These are phyloP conservation scores for Ceratosolen solmsi DNA, from an alignment of 1,140 invertebrate species.

Conservation along the genomic window DNA sequence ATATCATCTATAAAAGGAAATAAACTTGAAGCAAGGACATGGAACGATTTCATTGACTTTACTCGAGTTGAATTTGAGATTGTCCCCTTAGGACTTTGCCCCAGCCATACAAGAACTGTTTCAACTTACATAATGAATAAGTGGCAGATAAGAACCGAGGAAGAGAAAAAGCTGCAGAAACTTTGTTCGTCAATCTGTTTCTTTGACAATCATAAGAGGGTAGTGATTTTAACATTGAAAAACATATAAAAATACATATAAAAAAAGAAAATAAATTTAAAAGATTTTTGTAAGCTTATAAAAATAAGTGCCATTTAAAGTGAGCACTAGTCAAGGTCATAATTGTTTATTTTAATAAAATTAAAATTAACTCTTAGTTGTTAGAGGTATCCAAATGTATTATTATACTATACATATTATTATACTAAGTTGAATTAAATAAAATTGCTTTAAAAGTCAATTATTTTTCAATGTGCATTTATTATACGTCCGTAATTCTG, in stretches of 20 bases:
- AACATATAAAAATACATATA: not conserved
- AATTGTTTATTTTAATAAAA: too few relatives aligned
- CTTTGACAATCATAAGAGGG: not conserved
- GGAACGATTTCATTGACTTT: conserved; percentile 6
- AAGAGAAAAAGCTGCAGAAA: not conserved
- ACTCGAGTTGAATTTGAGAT: conserved; percentile 3
- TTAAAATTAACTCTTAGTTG: too few relatives aligned
- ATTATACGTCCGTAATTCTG: too few relatives aligned
- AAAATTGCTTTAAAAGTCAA: too few relatives aligned
- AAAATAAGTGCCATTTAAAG: too few relatives aligned
- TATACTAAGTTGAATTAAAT: too few relatives aligned
- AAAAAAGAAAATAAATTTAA: too few relatives aligned
- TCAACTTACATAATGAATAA: conserved; percentile 20
- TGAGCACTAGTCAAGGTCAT: too few relatives aligned
- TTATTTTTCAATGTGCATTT: too few relatives aligned
- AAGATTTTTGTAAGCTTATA: too few relatives aligned
- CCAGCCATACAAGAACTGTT: not conserved
- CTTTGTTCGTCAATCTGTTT: not conserved
- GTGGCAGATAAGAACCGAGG: not conserved
- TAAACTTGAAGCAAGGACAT: not conserved
- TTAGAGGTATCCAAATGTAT: too few relatives aligned
- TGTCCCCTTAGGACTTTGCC: conserved; percentile 16
- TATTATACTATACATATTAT: too few relatives aligned
- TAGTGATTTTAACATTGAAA: conserved; percentile 8
- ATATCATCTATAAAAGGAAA: conserved; percentile 11